These are phyloP conservation scores for Gastracanthus pulcherrimus DNA, from an alignment of 2,888 invertebrate genomes.

Conservation along the genomic window DNA sequence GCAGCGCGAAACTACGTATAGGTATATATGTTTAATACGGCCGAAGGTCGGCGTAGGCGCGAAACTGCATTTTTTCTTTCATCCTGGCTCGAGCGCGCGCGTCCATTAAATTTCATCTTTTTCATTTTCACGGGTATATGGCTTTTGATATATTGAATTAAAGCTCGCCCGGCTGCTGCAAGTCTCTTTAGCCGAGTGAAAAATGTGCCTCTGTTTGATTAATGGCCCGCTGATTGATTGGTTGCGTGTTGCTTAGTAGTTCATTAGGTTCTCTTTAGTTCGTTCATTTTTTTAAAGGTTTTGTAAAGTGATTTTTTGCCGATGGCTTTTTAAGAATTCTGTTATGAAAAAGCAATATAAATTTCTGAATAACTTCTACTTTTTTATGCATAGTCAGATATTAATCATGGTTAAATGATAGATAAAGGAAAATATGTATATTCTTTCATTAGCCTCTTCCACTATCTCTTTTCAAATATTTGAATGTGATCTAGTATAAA, in stretches of 20 bases:
- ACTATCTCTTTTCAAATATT: too few species aligned
- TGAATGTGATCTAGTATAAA: too few species aligned
- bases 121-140: neutral
- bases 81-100: neutral
- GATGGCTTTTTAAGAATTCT: too few species aligned
- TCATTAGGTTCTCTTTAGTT: too few species aligned
- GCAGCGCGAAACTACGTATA: too few species aligned
- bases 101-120: neutral
- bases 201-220: neutral
- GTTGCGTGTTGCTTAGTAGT: neutral
- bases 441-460: too few species aligned
- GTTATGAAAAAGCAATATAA: too few species aligned
- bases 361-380: too few species aligned
- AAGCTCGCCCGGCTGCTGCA: neutral
- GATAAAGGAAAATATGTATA: too few species aligned
- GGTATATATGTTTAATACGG: too few species aligned
- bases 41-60: constrained; percentile 10
- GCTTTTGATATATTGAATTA: neutral
- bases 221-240: neutral
- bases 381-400: too few species aligned
- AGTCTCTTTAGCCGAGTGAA: neutral
- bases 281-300: neutral
- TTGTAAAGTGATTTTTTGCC: neutral
- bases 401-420: too few species aligned
- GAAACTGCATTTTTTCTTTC: neutral